A percentile compares a stretch with the other conserved stretches of the same genome.
phyloP scores from a whole-genome alignment of 2,113 vertebrate genomes.

The Equus quagga region DNA sequence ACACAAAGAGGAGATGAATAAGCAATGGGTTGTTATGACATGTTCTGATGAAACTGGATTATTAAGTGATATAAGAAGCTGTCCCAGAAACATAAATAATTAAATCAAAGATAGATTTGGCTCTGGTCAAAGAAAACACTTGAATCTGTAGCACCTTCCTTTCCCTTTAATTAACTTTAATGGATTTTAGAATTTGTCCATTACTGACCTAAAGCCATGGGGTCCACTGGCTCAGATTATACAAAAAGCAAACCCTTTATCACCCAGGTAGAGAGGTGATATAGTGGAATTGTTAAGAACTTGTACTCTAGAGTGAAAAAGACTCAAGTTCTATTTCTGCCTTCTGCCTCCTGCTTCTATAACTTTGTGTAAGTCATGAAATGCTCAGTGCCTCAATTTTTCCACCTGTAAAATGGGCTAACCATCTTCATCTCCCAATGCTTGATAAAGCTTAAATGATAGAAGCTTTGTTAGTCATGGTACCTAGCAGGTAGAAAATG shows the following conservation, averaged over 20 bases:
- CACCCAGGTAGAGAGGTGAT: neutral
- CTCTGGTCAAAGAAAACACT: neutral
- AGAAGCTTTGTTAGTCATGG: neutral
- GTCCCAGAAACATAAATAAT: constrained; percentile 46
- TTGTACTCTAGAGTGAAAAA: neutral
- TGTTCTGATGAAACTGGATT: constrained; percentile 30
- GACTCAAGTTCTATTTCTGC: neutral
- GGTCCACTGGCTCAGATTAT: neutral
- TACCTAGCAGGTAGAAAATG: neutral
- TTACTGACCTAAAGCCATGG: neutral
- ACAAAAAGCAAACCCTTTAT: neutral
- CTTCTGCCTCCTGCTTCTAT: neutral
- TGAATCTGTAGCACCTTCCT: neutral
- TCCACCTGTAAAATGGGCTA: neutral
- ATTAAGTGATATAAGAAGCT: constrained; percentile 27
- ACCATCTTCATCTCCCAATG: neutral
- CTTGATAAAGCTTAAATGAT: neutral
- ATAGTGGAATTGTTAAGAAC: neutral
- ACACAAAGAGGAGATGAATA: constrained; percentile 53
- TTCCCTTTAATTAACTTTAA: constrained; percentile 48
- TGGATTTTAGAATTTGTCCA: neutral
- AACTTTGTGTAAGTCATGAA: neutral
- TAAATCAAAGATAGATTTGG: constrained; percentile 51
- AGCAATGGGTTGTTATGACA: constrained; percentile 61
- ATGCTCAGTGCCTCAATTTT: neutral